Percentiles rank a stretch among this genome's conserved stretches.
phyloP scores from a whole-genome alignment of 2,797 vertebrate genomes.

The Pitangus sulphuratus region DNA sequence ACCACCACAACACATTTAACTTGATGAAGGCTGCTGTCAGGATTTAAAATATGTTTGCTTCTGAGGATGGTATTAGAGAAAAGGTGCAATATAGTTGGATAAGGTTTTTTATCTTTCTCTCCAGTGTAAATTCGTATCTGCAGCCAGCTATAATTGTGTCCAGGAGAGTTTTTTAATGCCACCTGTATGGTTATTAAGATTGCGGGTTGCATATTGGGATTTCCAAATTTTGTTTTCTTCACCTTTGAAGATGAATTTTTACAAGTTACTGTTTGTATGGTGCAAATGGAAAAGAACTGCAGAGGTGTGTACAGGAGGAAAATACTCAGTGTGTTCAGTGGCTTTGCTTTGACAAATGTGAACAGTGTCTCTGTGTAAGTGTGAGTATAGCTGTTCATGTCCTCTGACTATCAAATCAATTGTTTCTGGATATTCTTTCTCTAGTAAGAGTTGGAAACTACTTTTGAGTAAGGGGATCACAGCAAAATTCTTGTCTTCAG shows the following conservation, averaged over 20 bases:
- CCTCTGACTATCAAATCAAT: not conserved
- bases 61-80: not conserved
- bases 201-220: not conserved
- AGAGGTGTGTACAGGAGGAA: not conserved
- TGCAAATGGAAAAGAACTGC: not conserved
- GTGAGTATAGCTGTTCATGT: not conserved
- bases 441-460: not conserved
- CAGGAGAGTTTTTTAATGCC: not conserved
- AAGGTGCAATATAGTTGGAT: not conserved
- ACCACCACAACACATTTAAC: not conserved
- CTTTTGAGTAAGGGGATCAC: not conserved
- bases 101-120: not conserved
- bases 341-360: not conserved
- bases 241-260: not conserved
- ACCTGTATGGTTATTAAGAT: not conserved
- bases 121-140: not conserved
- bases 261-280: not conserved
- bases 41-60: not conserved
- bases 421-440: not conserved
- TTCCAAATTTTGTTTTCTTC: not conserved
- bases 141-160: not conserved
- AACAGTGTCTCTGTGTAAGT: not conserved
- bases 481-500: not conserved
- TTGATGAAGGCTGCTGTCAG: not conserved
- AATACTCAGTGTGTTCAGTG: not conserved